Percentiles rank a stretch among this genome's conserved stretches.
Evolutionary conservation across 2,888 invertebrate species (phyloP).

Genomic region (Leptopilina syphax): DNA sequence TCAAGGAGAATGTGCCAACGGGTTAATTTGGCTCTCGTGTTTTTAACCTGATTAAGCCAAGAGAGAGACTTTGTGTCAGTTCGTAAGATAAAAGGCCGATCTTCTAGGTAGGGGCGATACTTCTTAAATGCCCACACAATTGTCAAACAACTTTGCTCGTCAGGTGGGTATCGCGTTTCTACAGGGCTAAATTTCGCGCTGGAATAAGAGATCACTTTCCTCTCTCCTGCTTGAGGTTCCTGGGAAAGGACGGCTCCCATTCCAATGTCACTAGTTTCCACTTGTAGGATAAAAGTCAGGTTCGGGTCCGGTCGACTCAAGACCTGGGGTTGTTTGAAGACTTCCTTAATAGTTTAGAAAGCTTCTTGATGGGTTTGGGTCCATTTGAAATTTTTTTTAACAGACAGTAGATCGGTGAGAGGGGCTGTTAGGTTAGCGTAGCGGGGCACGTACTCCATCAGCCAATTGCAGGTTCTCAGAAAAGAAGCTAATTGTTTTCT

Average conservation of each 20-base stretch:
- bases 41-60: slow-evolving; percentile 28
- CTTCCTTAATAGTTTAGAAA: too few species aligned
- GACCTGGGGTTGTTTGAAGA: too few species aligned
- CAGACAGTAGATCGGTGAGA: too few species aligned
- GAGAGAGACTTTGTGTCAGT: slow-evolving; percentile 26
- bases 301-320: too few species aligned
- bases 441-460: too few species aligned
- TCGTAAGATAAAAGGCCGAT: slow-evolving; percentile 19
- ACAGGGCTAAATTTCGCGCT: slow-evolving; percentile 52
- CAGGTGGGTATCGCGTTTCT: slow-evolving; percentile 48
- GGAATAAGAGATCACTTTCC: slow-evolving; percentile 52
- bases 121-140: slow-evolving; percentile 46
- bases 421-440: too few species aligned
- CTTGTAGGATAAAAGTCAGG: slow-evolving; percentile 14
- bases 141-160: slow-evolving; percentile 52
- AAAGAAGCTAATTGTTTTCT: neutral
- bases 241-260: slow-evolving; percentile 40
- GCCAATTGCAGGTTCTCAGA: too few species aligned
- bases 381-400: too few species aligned
- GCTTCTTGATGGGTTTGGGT: too few species aligned
- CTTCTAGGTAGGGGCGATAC: slow-evolving; percentile 46
- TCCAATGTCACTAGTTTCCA: slow-evolving; percentile 29
- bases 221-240: neutral
- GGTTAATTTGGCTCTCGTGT: neutral
- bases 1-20: slow-evolving; percentile 11